Conservation (phyloP, 1,140 invertebrate species). For the Tribolium castaneum region DNA sequence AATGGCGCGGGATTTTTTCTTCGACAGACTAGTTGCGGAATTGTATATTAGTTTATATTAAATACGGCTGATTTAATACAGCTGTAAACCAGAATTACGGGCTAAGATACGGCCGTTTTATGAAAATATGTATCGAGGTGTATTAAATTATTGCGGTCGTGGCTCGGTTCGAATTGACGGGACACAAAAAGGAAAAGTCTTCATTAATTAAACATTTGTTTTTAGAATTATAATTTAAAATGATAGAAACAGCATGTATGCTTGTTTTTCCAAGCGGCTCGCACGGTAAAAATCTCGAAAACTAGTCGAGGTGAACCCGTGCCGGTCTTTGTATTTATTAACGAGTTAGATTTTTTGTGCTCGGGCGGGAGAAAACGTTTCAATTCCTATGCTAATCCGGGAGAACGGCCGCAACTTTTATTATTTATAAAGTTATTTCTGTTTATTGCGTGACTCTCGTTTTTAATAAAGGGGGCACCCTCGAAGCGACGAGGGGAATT, state of each 20-base stretch:
- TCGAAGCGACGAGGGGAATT: conserved; percentile 39
- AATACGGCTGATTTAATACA: conserved; percentile 37
- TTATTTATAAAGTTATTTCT: conserved; percentile 33
- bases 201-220: conserved; percentile 44
- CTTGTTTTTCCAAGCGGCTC: conserved; percentile 26
- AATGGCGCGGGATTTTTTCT: conserved; percentile 34
- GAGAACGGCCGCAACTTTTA: conserved; percentile 21
- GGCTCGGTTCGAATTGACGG: conserved; percentile 27
- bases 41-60: conserved; percentile 33
- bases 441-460: conserved; percentile 23
- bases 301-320: conserved; percentile 5
- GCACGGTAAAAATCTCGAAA: conserved; percentile 7
- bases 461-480: conserved; percentile 24
- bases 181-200: conserved; percentile 28
- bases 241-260: conserved; percentile 31
- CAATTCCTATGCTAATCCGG: conserved; percentile 27
- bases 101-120: conserved; percentile 33
- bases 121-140: conserved; percentile 25
- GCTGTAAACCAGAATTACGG: conserved; percentile 42
- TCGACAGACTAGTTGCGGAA: conserved; percentile 19
- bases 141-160: conserved; percentile 35
- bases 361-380: neutral
- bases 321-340: conserved; percentile 14
- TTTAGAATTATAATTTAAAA: conserved; percentile 45
- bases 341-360: neutral